phyloP scores from a whole-genome alignment of 2,888 invertebrate genomes.

The Spicauda simplicius region DNA sequence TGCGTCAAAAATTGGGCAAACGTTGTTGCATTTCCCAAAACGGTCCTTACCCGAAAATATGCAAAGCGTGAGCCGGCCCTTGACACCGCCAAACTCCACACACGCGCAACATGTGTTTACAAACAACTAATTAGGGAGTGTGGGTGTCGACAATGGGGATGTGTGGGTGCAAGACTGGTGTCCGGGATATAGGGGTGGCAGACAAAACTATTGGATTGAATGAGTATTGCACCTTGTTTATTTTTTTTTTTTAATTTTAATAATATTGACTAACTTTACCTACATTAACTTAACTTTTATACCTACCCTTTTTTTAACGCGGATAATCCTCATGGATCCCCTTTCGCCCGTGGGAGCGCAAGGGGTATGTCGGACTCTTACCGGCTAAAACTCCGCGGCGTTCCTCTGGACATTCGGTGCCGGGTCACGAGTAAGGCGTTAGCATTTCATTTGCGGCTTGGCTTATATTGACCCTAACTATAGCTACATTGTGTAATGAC shows the following conservation, averaged over 20 bases:
- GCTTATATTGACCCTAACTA: too few relatives aligned
- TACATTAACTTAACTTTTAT: not conserved
- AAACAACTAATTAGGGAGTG: conserved; percentile 76
- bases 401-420: too few relatives aligned
- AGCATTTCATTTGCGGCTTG: too few relatives aligned
- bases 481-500: too few relatives aligned
- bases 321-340: too few relatives aligned
- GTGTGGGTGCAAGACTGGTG: conserved; percentile 34
- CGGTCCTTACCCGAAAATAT: conserved; percentile 52
- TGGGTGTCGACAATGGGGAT: conserved; percentile 48
- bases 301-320: too few relatives aligned
- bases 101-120: conserved; percentile 64
- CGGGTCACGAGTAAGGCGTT: too few relatives aligned
- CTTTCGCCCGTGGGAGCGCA: too few relatives aligned
- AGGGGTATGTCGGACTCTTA: too few relatives aligned
- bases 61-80: conserved; percentile 64
- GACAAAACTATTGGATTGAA: not conserved
- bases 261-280: too few relatives aligned
- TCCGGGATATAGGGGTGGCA: conserved; percentile 14
- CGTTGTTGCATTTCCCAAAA: conserved; percentile 35
- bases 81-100: conserved; percentile 58
- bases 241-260: not conserved
- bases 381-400: too few relatives aligned
- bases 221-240: not conserved
- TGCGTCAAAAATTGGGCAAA: conserved; percentile 6